Conservation (phyloP, 1,140 invertebrate species). For the Cyphomyrmex costatus region DNA sequence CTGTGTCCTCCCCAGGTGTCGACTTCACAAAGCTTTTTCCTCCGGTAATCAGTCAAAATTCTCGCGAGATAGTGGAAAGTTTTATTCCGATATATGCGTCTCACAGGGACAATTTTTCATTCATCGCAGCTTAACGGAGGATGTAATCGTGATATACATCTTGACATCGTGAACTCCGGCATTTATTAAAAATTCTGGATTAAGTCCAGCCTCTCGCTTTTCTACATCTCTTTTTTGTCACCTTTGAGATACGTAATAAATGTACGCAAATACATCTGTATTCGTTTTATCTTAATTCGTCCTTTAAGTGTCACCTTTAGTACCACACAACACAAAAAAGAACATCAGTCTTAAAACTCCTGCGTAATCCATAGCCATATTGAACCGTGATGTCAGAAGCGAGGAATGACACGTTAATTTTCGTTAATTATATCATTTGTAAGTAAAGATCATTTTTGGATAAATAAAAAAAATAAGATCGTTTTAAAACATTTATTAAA, state of each 20-base stretch:
- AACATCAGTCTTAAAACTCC: too few species aligned
- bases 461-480: too few species aligned
- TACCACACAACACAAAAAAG: background rate
- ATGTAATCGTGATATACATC: background rate
- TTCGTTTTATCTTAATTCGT: background rate
- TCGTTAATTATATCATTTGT: too few species aligned
- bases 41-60: constrained; percentile 8
- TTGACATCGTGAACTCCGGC: background rate
- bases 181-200: background rate
- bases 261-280: background rate
- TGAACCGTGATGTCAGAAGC: too few species aligned
- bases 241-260: background rate
- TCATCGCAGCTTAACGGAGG: background rate
- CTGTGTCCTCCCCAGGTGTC: background rate
- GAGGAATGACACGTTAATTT: too few species aligned
- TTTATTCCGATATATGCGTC: background rate
- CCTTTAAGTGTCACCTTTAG: background rate
- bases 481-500: too few species aligned
- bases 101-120: background rate
- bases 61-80: background rate
- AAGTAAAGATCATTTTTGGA: too few species aligned
- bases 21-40: constrained; percentile 10
- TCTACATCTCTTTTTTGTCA: background rate
- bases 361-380: too few species aligned
- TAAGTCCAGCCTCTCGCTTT: background rate